A percentile compares a stretch with the other conserved stretches of the same genome.
These are phyloP conservation scores for Phodopus roborovskii DNA, from an alignment of 2,113 vertebrate species.

Conservation along the genomic window DNA sequence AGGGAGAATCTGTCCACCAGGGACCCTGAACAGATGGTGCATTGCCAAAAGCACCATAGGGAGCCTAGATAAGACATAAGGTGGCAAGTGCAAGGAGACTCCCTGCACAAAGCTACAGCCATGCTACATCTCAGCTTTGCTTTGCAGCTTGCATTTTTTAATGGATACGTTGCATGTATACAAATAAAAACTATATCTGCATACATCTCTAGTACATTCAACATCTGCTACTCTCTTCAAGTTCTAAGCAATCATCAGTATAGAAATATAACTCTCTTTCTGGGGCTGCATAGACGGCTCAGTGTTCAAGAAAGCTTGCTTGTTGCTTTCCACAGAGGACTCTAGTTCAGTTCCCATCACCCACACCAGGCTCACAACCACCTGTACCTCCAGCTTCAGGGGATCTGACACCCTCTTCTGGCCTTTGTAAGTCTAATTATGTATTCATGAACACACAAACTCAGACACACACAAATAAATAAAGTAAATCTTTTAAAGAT, in stretches of 20 bases:
- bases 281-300: not conserved
- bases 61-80: not conserved
- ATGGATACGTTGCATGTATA: not conserved
- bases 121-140: not conserved
- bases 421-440: not conserved
- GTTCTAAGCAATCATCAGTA: not conserved
- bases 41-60: not conserved
- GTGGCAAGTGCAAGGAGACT: no score
- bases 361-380: not conserved
- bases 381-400: not conserved
- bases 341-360: not conserved
- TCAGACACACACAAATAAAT: not conserved
- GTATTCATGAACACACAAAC: no score
- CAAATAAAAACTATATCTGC: not conserved
- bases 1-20: slow-evolving; percentile 53
- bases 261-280: not conserved
- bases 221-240: not conserved
- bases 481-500: not conserved
- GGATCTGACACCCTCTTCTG: not conserved
- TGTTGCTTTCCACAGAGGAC: not conserved
- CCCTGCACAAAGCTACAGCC: not conserved
- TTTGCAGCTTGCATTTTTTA: not conserved
- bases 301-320: not conserved
- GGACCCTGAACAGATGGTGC: not conserved
- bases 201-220: not conserved